Evolutionary conservation across 2,113 vertebrate genomes (phyloP), one percentile per base, ranked within the genome.

Genomic region (Glaucomys volans): DNA sequence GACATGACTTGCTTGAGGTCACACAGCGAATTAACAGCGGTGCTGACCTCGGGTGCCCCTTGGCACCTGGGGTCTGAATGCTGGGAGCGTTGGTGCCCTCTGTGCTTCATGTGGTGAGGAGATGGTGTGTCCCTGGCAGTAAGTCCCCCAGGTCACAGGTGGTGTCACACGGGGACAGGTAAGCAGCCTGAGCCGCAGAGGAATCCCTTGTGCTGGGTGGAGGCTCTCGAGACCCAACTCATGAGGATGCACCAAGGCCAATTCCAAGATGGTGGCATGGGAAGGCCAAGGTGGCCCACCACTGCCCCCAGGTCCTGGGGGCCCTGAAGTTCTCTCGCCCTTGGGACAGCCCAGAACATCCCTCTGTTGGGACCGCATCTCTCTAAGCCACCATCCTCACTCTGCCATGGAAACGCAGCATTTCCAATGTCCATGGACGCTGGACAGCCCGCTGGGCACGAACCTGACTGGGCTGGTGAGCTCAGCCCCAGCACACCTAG

Each of bases 41-140:
- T 37, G 22, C 2, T 8, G 16, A 13, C 20, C 22, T 14, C 10
- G 52, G 59, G 74, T 47, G n/a, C 50, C 30, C 17, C 85, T 30
- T 7, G 4, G 35, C n/a, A 30, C 64, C 18, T 11, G 16, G 44
- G 35, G 22, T 74, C 18, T 42, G n/a, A 44, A 50, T 8, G 12
- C 37, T n/a, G 77, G 54, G 42, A 5, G 18, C 24, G 18, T 3
- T 11, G 17, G 86, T 17, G n/a, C 59, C 52, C 3, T 35, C 11
- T 40, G 87, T 2, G 4, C 12, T 59, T 22, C 47, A 74, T 14
- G 3, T 0, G 2, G 44, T 28, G 3, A 8, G 24, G 7, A 40
- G 11, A 4, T 12, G 14, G 28, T 8, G 30, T 47, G 22, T 30
- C 22, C 50, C 57, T 26, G 62, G 30, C 9, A 1, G 20, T 9